Percentiles rank a stretch among this genome's conserved stretches.
Evolutionary conservation across 2,797 vertebrate species (phyloP).

Genomic region (Notolepis coatsorum): DNA sequence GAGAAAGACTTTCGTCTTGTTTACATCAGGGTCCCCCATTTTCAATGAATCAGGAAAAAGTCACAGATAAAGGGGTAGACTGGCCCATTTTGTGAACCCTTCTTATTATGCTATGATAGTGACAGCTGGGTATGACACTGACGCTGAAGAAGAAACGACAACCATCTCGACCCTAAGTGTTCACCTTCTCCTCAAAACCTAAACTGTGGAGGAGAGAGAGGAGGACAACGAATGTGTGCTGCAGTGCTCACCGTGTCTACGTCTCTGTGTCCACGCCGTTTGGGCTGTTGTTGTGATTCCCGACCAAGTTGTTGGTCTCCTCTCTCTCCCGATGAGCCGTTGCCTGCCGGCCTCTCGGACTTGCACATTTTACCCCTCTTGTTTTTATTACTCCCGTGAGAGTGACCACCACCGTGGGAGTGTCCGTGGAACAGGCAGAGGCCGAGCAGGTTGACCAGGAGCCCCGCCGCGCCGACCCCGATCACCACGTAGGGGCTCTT

Average conservation of each 20-base stretch:
- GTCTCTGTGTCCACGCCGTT: slow-evolving; percentile 74
- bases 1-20: too few relatives aligned
- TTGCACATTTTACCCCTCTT: slow-evolving; percentile 62
- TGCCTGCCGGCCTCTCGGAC: slow-evolving; percentile 46
- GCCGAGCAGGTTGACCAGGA: slow-evolving; percentile 83
- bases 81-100: too few relatives aligned
- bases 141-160: too few relatives aligned
- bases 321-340: slow-evolving; percentile 70
- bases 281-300: slow-evolving; percentile 76
- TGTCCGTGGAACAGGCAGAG: slow-evolving; percentile 86
- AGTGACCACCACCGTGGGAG: slow-evolving; percentile 44
- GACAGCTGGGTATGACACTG: too few relatives aligned
- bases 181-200: too few relatives aligned
- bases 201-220: too few relatives aligned
- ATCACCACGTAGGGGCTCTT: slow-evolving; percentile 84
- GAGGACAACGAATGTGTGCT: too few relatives aligned
- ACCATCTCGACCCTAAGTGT: too few relatives aligned
- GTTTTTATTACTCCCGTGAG: slow-evolving; percentile 45
- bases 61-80: too few relatives aligned
- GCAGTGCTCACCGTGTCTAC: slow-evolving; percentile 9
- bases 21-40: too few relatives aligned
- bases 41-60: too few relatives aligned
- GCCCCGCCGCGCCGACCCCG: slow-evolving; percentile 82
- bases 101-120: too few relatives aligned
- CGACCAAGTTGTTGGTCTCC: slow-evolving; percentile 90